phyloP scores from a whole-genome alignment of 2,797 vertebrate species.

The Trichosurus vulpecula region DNA sequence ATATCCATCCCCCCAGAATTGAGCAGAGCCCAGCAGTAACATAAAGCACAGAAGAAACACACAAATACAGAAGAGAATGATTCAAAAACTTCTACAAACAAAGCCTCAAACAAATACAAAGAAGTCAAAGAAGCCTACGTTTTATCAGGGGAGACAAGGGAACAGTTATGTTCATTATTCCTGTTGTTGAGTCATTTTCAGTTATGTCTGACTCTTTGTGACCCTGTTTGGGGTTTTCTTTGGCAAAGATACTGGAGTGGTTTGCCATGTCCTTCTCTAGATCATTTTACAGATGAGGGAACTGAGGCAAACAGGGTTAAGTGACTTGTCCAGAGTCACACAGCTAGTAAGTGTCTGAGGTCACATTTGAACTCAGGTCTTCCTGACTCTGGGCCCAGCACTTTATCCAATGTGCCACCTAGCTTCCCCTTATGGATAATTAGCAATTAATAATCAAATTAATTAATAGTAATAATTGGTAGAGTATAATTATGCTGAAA shows the following conservation, averaged over 20 bases:
- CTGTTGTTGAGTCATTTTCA: background rate
- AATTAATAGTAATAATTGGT: too few species aligned
- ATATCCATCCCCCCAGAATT: background rate
- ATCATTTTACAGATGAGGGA: background rate
- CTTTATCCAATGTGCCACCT: too few species aligned
- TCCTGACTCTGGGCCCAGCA: too few species aligned
- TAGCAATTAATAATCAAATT: too few species aligned
- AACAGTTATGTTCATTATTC: background rate
- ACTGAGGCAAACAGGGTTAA: too few species aligned
- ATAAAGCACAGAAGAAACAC: background rate
- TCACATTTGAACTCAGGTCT: too few species aligned
- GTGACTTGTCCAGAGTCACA: too few species aligned
- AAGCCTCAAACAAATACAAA: background rate
- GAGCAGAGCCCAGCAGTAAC: background rate
- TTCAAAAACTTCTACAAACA: background rate
- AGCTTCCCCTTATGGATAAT: too few species aligned
- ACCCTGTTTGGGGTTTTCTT: background rate
- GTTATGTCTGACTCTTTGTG: background rate
- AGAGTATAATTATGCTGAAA: too few species aligned
- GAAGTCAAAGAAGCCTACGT: background rate
- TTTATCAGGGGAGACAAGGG: background rate
- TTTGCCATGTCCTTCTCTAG: background rate
- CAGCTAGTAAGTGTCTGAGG: too few species aligned
- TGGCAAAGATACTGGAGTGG: background rate
- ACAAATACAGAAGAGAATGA: background rate